Conservation (phyloP, 1,140 invertebrate species). For the Vanessa tameamea region DNA sequence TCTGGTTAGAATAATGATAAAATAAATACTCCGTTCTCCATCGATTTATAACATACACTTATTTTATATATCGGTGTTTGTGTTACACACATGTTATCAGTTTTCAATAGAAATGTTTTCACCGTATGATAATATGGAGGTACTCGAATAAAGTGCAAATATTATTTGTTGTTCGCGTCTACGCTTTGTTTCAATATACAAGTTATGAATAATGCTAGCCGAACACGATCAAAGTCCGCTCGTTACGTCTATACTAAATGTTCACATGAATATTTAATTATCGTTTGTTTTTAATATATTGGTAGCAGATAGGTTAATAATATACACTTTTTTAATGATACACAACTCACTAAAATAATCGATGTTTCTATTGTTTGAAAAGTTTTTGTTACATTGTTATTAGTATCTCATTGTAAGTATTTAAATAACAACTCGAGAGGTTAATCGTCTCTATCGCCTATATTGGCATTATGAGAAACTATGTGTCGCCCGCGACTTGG, state of each 20-base stretch:
- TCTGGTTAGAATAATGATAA: background rate
- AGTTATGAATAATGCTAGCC: conserved; percentile 5
- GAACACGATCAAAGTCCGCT: conserved; percentile 7
- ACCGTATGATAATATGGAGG: background rate
- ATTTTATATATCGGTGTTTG: background rate
- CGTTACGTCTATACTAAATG: background rate
- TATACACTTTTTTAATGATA: too few relatives aligned
- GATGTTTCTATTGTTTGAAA: too few relatives aligned
- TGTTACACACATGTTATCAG: conserved; percentile 12
- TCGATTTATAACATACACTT: background rate
- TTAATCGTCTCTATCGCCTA: too few relatives aligned
- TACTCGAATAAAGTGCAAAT: conserved; percentile 5
- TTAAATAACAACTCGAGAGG: too few relatives aligned
- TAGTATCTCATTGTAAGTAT: too few relatives aligned
- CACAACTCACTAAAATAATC: too few relatives aligned
- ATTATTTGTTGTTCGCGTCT: background rate
- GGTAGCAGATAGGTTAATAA: too few relatives aligned
- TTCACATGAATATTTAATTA: background rate
- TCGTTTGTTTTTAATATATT: too few relatives aligned
- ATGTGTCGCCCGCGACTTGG: too few relatives aligned
- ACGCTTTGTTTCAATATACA: background rate
- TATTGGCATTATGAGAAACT: too few relatives aligned
- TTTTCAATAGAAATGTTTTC: conserved; percentile 17
- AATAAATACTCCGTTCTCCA: background rate
- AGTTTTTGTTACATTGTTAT: too few relatives aligned